A percentile compares a stretch with the other conserved stretches of the same genome.
Evolutionary conservation across 2,888 invertebrate genomes (phyloP).

Genomic region (Dyspetes luteomarginatus): DNA sequence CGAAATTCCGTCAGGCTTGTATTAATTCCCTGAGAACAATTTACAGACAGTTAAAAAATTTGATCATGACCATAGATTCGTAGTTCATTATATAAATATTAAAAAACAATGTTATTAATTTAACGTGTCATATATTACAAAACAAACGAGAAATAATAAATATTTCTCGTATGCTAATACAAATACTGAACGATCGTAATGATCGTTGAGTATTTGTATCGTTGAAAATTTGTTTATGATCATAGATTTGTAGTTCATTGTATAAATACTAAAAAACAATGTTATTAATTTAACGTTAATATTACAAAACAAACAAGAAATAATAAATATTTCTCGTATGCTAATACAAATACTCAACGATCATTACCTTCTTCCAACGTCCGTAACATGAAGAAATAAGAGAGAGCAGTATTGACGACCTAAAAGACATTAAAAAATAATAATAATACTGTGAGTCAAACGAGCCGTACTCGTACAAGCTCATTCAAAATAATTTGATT

Average conservation of each 20-base stretch:
- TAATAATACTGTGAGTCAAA: not conserved
- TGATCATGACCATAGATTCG: not conserved
- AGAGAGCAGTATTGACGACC: slow-evolving; percentile 53
- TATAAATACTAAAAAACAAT: not conserved
- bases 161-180: not conserved
- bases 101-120: not conserved
- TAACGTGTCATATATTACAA: not conserved
- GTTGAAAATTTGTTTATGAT: too few relatives aligned
- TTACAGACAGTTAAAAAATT: not conserved
- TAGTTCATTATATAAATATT: not conserved
- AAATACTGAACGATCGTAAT: not conserved
- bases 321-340: not conserved
- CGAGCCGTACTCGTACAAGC: not conserved
- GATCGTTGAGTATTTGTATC: slow-evolving; percentile 45
- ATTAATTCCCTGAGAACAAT: not conserved
- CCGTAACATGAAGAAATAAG: slow-evolving; percentile 60
- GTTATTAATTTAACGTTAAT: not conserved
- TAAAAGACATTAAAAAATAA: slow-evolving; percentile 2
- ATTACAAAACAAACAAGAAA: not conserved
- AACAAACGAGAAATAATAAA: not conserved
- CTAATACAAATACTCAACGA: not conserved
- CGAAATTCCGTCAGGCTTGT: not conserved
- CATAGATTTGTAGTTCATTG: not conserved
- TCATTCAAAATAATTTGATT: not conserved
- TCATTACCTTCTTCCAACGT: slow-evolving; percentile 39